A percentile compares a stretch with the other conserved stretches of the same genome.
Evolutionary conservation across 2,113 vertebrate genomes (phyloP).

Genomic region (Pelecanoides urinatrix): DNA sequence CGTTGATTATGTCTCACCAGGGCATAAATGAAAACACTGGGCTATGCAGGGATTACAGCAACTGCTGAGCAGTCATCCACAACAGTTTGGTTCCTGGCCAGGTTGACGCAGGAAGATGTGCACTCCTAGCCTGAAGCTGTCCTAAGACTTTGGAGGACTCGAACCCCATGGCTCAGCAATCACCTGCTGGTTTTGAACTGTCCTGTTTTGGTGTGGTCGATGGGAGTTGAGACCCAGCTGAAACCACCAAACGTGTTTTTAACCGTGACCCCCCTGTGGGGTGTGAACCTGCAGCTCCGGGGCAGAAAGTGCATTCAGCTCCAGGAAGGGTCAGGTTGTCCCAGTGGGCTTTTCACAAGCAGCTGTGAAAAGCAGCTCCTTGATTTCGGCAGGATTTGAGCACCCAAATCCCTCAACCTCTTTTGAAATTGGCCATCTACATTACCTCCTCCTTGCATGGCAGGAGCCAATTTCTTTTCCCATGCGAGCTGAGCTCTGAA

Average conservation of each 20-base stretch:
- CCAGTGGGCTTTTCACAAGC: neutral
- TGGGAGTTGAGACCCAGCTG: neutral
- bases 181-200: neutral
- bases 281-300: neutral
- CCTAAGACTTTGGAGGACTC: neutral
- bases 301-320: neutral
- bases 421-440: neutral
- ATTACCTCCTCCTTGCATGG: neutral
- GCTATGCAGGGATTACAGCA: neutral
- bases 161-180: neutral
- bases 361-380: neutral
- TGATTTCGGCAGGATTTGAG: neutral
- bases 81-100: neutral
- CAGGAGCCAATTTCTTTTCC: neutral
- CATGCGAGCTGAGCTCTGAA: neutral
- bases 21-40: no score
- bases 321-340: neutral
- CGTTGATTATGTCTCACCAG: neutral
- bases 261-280: neutral
- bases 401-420: neutral
- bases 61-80: neutral
- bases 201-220: neutral
- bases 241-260: neutral
- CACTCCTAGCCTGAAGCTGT: neutral
- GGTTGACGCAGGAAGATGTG: neutral